Base-by-base conservation (phyloP, 2,888 invertebrate genomes). In the Teleogryllus oceanicus region DNA sequence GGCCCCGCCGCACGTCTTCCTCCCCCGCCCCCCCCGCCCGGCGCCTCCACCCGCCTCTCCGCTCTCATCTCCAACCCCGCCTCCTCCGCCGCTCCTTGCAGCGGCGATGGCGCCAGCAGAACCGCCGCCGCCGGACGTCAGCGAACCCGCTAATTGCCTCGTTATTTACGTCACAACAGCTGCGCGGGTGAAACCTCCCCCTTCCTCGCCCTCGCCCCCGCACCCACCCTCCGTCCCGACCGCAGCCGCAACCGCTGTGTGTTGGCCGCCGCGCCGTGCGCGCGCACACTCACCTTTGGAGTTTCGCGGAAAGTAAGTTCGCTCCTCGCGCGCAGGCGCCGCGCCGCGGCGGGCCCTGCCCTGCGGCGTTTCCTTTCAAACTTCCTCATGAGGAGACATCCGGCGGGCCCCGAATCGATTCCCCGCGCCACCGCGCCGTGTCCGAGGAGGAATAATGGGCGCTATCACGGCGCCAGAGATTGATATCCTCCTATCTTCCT, bases 81-180 rank as follows among this genome's bases (percentile, higher is more conserved):
- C n/a, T 4, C n/a, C 62, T 4, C 62, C n/a, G 62, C n/a, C 62
- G 13, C 62, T 62, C 62, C 62, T 62, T n/a, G 62, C n/a, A n/a
- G 62, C 62, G 62, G 13, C 62, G n/a, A 37, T 37, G 37, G 37
- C 37, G 37, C 37, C 37, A 1, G 37, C 37, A 37, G 37, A 37
- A 37, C 37, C 37, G 37, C 37, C 24, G 24, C 62, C 62, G n/a
- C 62, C 62, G 62, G 62, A 62, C 62, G 62, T 62, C 62, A 62
- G 62, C 62, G 62, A 62, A 62, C 16, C 62, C 62, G 62, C 62
- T 62, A 62, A 62, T 62, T 62, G 62, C 62, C 62, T 62, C 62
- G 16, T 62, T 62, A 62, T 62, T 62, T 62, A 62, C 62, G 62
- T 62, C 62, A 62, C 62, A 62, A 62, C 16, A 62, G 62, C 62